A percentile compares a stretch with the other conserved stretches of the same genome.
These are phyloP conservation scores for Callosobruchus maculatus DNA, from an alignment of 2,888 invertebrate genomes.

Conservation along the genomic window DNA sequence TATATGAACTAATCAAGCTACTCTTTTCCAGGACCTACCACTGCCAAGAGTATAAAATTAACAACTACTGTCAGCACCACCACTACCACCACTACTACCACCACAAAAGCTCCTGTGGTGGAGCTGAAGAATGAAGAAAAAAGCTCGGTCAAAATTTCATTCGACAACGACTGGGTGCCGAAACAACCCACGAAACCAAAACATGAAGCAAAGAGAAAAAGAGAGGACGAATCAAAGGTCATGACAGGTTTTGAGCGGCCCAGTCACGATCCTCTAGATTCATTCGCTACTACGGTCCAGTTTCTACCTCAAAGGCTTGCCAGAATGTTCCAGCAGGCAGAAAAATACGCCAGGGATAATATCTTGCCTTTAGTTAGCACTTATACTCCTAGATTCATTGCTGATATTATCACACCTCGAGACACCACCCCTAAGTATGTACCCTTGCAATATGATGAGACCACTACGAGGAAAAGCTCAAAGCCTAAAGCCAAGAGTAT, in stretches of 20 bases:
- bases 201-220: slow-evolving; percentile 40
- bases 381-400: slow-evolving; percentile 68
- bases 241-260: neutral
- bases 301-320: slow-evolving; percentile 74
- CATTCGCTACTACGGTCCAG: slow-evolving; percentile 63
- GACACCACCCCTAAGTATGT: slow-evolving; percentile 39
- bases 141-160: neutral
- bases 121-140: slow-evolving; percentile 24
- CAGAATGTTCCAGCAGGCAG: slow-evolving; percentile 76
- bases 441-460: slow-evolving; percentile 41
- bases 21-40: neutral
- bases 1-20: neutral
- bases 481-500: slow-evolving; percentile 7
- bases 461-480: neutral
- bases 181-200: slow-evolving; percentile 15
- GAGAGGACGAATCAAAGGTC: slow-evolving; percentile 32
- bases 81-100: slow-evolving; percentile 20
- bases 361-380: slow-evolving; percentile 73
- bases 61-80: slow-evolving; percentile 5
- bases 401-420: slow-evolving; percentile 42
- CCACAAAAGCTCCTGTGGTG: slow-evolving; percentile 37
- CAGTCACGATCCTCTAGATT: slow-evolving; percentile 35
- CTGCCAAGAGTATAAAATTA: slow-evolving; percentile 34
- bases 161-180: slow-evolving; percentile 37
- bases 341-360: slow-evolving; percentile 75